Evolutionary conservation across 2,888 invertebrate genomes (phyloP), one percentile per base, ranked within the genome.

Genomic region (Tenthredo mesomela): DNA sequence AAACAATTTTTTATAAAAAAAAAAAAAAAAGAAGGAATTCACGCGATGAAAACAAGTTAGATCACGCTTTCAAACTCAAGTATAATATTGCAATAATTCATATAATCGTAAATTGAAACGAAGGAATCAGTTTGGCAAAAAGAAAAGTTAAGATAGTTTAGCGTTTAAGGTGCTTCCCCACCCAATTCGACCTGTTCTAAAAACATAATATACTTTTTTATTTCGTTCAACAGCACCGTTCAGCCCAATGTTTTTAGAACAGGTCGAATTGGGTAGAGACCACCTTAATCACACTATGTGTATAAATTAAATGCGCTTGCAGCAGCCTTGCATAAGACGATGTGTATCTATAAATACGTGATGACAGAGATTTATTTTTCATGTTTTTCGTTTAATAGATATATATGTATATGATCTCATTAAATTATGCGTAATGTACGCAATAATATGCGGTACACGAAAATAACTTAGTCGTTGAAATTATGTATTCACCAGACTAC

Each of bases 321-420:
- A 25, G 33, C 15, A 67, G 67, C 29, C 15, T 67, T 67, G 67
- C 67, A 67, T 67, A 67, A 29, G 67, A 33, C 33, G 18, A 4
- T 33, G 18, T 29, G 7, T 29, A 15, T 67, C 6, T 67, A 18
- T 67, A 67, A 25, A 67, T 25, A 67, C 12, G 33, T 67, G 67
- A 67, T 67, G 67, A 67, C 67, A 67, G 10, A 5, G 10, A 33
- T 67, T 67, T 33, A 33, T 67, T 67, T 67, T 67, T 15, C 67
- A 33, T 12, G 18, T 67, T 67, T 67, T 67, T 67, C 67, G 9
- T 67, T 12, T 33, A 18, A 67, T 67, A 18, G 33, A 67, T 67
- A 61, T 61, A n/a, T n/a, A n/a, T n/a, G n/a, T n/a, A 61, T 61
- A 61, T 61, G 29, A 33, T 67, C 67, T 33, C 18, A 67, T 67